phyloP scores from a whole-genome alignment of 2,888 invertebrate species.

The Brachyptera putata region DNA sequence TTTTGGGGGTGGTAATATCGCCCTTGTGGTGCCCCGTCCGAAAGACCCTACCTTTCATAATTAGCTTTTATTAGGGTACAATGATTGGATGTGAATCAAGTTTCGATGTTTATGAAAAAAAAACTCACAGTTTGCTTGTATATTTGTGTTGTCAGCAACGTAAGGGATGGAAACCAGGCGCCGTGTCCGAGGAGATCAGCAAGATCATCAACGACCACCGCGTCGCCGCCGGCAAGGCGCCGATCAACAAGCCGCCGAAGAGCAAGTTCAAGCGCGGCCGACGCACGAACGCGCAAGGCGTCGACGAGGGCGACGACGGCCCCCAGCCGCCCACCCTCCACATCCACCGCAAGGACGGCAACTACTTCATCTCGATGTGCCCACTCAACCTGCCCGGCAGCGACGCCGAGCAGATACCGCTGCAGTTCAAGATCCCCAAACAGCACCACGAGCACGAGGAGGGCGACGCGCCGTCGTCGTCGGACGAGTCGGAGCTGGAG shows the following conservation, averaged over 20 bases:
- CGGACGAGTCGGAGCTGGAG: constrained; percentile 43
- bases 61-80: too few relatives aligned
- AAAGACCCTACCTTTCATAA: too few relatives aligned
- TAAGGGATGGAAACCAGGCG: constrained; percentile 26
- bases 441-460: constrained; percentile 38
- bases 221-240: background rate
- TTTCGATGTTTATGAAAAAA: background rate
- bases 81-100: too few relatives aligned
- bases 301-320: background rate
- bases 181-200: background rate
- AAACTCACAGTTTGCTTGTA: background rate
- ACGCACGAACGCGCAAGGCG: background rate
- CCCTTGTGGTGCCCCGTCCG: too few relatives aligned
- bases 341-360: constrained; percentile 42
- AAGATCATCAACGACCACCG: constrained; percentile 16
- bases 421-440: constrained; percentile 43
- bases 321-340: constrained; percentile 40
- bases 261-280: background rate
- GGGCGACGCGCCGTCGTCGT: constrained; percentile 41
- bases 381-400: constrained; percentile 39
- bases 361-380: constrained; percentile 45
- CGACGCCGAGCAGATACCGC: constrained; percentile 34
- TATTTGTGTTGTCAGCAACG: constrained; percentile 17
- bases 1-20: too few relatives aligned
- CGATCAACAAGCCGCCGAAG: background rate